Evolutionary conservation across 2,888 invertebrate genomes (phyloP).

Genomic region (Drosophila pseudotakahashii): DNA sequence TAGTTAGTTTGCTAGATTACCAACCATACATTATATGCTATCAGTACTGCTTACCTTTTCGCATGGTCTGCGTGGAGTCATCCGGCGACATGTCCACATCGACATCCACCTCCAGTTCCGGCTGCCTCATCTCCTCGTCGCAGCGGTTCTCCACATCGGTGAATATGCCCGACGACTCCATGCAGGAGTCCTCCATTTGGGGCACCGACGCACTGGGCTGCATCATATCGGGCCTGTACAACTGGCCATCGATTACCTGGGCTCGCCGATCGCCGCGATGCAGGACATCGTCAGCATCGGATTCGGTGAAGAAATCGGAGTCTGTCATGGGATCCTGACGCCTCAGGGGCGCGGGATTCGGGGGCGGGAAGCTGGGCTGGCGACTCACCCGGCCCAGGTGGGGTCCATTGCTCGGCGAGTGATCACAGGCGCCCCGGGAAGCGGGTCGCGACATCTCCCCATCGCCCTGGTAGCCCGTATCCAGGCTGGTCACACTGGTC

Average conservation of each 20-base stretch:
- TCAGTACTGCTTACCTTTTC: slow-evolving; percentile 70
- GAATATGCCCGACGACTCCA: slow-evolving; percentile 96
- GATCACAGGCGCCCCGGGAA: slow-evolving; percentile 91
- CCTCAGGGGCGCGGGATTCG: slow-evolving; percentile 86
- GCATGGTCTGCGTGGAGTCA: slow-evolving; percentile 84
- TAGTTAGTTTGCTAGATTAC: no score
- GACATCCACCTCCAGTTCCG: slow-evolving; percentile 84
- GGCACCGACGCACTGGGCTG: slow-evolving; percentile 85
- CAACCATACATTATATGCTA: no score
- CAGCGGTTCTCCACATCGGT: slow-evolving; percentile 93
- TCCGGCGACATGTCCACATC: slow-evolving; percentile 79
- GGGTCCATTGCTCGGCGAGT: slow-evolving; percentile 87
- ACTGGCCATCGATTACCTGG: slow-evolving; percentile 94
- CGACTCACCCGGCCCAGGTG: slow-evolving; percentile 75
- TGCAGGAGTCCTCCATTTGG: slow-evolving; percentile 90
- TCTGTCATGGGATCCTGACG: slow-evolving; percentile 95
- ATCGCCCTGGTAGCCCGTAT: slow-evolving; percentile 97
- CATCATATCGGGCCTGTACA: slow-evolving; percentile 89
- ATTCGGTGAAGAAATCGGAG: slow-evolving; percentile 95
- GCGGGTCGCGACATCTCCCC: slow-evolving; percentile 95
- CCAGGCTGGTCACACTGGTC: slow-evolving; percentile 95
- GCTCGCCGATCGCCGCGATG: slow-evolving; percentile 91
- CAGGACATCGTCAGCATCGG: slow-evolving; percentile 91
- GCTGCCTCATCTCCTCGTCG: slow-evolving; percentile 85
- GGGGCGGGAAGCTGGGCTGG: slow-evolving; percentile 84